phyloP scores from a whole-genome alignment of 2,888 invertebrate species.

The Lacanobia oleracea region DNA sequence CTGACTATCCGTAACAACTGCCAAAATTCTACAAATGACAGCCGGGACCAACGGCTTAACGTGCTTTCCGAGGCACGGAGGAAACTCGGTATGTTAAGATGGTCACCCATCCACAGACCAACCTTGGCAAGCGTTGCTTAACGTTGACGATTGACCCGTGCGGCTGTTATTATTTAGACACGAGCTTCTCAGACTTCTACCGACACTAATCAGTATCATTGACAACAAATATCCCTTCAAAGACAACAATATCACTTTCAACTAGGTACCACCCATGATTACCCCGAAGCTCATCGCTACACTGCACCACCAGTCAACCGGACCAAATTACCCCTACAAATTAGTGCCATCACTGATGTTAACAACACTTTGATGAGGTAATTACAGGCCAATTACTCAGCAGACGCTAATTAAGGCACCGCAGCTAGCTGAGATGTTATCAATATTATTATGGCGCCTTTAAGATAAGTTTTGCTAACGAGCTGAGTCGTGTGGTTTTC shows the following conservation, averaged over 20 bases:
- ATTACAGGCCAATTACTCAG: constrained; percentile 68
- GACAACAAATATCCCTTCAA: constrained; percentile 11
- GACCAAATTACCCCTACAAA: constrained; percentile 51
- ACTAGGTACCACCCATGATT: constrained; percentile 1
- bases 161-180: too few species aligned
- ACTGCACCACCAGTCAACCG: constrained; percentile 49
- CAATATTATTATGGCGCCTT: constrained; percentile 61
- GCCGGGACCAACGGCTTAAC: too few species aligned
- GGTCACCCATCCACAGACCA: too few species aligned
- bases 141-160: too few species aligned
- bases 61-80: too few species aligned
- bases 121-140: too few species aligned
- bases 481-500: constrained; percentile 44
- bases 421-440: constrained; percentile 57
- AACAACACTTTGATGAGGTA: constrained; percentile 69
- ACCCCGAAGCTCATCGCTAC: constrained; percentile 22
- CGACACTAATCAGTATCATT: not conserved
- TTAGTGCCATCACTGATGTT: constrained; percentile 57
- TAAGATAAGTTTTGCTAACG: constrained; percentile 58
- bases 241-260: constrained; percentile 8
- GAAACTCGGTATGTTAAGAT: too few species aligned
- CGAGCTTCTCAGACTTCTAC: not conserved
- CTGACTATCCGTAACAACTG: too few species aligned
- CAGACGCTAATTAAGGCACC: constrained; percentile 64
- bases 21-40: too few species aligned